Conservation (phyloP, 2,113 vertebrate genomes). For the Ceyx melanurus region DNA sequence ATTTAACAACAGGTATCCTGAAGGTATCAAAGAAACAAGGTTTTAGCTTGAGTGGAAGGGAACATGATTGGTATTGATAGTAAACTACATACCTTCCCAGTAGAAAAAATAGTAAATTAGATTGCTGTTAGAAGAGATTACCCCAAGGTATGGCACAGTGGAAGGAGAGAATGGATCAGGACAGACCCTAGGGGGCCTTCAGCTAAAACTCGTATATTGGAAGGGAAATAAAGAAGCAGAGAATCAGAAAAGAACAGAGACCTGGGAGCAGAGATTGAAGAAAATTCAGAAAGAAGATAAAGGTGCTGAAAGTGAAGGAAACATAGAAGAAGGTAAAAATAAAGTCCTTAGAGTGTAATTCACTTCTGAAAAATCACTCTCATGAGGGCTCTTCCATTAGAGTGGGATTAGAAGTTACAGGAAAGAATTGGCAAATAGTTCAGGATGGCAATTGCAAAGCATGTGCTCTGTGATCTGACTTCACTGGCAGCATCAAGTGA, state of each 20-base stretch:
- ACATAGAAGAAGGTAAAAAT: not conserved
- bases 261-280: not conserved
- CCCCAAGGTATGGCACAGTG: not conserved
- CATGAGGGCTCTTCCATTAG: not conserved
- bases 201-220: not conserved
- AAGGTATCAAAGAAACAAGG: not conserved
- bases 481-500: not conserved
- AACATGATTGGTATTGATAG: constrained; percentile 34
- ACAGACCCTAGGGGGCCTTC: not conserved
- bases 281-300: not conserved
- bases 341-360: not conserved
- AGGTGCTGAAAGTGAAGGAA: not conserved
- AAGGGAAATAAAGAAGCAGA: constrained; percentile 4
- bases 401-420: not conserved
- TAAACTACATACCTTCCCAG: not conserved
- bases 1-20: not conserved
- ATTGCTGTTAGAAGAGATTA: constrained; percentile 25
- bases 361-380: not conserved
- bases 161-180: not conserved
- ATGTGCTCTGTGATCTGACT: not conserved
- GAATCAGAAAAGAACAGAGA: not conserved
- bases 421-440: not conserved
- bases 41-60: not conserved
- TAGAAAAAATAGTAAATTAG: not conserved
- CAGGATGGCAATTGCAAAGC: not conserved